These are phyloP conservation scores for Epizoanthus rinbou DNA, from an alignment of 92 coral and sea anemone genomes.

Conservation along the genomic window DNA sequence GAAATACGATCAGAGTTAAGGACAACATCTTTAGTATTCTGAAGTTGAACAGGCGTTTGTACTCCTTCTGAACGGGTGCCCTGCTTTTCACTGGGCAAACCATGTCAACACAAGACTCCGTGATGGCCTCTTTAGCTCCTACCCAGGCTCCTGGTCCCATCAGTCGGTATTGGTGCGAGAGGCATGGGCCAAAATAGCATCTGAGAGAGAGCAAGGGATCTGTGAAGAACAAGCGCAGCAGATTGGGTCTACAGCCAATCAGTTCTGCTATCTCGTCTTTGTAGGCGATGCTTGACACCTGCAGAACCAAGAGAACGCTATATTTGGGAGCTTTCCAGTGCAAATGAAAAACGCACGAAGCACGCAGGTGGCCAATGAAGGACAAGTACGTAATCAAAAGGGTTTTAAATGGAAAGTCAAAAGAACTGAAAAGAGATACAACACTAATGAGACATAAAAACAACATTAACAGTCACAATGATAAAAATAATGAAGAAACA, in stretches of 20 bases:
- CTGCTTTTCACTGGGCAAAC: slow-evolving; percentile 42
- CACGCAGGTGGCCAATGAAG: no score
- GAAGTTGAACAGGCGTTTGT: slow-evolving; percentile 3
- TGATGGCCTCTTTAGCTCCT: slow-evolving; percentile 57
- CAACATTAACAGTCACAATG: no score
- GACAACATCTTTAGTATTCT: neutral
- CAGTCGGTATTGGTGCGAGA: slow-evolving; percentile 58
- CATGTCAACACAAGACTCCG: slow-evolving; percentile 23
- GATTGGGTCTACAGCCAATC: slow-evolving; percentile 57
- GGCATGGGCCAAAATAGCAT: slow-evolving; percentile 54
- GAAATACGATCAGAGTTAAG: neutral
- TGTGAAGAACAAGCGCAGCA: slow-evolving; percentile 46
- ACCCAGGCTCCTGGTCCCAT: slow-evolving; percentile 59
- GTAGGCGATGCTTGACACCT: slow-evolving; percentile 43
- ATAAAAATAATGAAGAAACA: no score
- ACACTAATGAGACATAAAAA: no score
- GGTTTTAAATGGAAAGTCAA: no score
- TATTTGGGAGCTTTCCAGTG: neutral
- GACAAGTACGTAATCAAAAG: no score
- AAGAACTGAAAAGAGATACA: no score
- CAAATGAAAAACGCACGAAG: no score
- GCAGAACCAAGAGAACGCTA: neutral
- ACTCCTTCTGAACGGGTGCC: neutral
- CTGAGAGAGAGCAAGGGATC: slow-evolving; percentile 45
- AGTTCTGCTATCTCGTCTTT: slow-evolving; percentile 57